A percentile compares a stretch with the other conserved stretches of the same genome.
phyloP scores from a whole-genome alignment of 2,888 invertebrate species.

The Microctonus hyperodae region DNA sequence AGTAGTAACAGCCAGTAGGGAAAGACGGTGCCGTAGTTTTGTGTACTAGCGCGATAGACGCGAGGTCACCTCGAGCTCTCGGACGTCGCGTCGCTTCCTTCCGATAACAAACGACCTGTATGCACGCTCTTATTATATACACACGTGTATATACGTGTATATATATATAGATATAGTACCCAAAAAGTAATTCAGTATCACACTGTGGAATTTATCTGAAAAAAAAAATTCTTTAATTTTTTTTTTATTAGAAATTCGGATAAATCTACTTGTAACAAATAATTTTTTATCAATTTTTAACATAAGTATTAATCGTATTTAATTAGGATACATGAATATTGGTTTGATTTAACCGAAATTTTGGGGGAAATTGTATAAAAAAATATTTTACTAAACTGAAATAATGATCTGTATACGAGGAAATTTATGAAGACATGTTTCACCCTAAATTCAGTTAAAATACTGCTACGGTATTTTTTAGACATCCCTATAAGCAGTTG shows the following conservation, averaged over 20 bases:
- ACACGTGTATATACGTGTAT: neutral
- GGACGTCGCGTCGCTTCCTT: slow-evolving; percentile 42
- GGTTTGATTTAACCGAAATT: too few species aligned
- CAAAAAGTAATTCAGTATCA: neutral
- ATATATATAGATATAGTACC: neutral
- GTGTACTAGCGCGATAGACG: slow-evolving; percentile 31
- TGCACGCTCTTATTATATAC: slow-evolving; percentile 39
- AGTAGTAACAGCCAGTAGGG: slow-evolving; percentile 8
- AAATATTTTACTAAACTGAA: neutral
- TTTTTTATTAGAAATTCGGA: too few species aligned
- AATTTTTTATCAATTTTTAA: too few species aligned
- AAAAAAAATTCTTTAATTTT: too few species aligned
- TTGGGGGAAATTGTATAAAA: too few species aligned
- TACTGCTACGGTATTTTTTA: neutral
- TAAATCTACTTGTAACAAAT: too few species aligned
- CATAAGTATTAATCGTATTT: too few species aligned
- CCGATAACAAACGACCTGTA: slow-evolving; percentile 47
- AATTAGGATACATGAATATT: too few species aligned
- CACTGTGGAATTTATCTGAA: neutral
- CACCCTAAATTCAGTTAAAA: neutral
- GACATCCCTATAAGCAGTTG: slow-evolving; percentile 9
- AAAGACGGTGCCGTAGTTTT: neutral
- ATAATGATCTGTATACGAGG: neutral
- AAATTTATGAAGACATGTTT: neutral
- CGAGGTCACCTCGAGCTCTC: slow-evolving; percentile 37